Base-by-base conservation (phyloP, 2,113 vertebrate genomes). In the Sceloporus undulatus region DNA sequence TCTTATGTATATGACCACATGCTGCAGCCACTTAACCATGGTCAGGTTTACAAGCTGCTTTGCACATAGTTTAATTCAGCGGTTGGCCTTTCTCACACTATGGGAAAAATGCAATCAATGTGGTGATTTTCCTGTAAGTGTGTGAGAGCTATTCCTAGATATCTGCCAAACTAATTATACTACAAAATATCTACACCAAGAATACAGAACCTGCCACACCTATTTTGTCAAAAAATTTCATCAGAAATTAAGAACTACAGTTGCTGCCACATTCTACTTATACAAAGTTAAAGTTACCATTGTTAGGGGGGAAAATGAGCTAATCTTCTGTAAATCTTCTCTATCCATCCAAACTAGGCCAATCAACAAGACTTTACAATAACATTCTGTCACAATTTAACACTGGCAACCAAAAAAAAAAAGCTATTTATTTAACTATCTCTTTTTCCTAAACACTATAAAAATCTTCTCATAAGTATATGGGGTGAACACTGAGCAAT, bases 401-500 rank as follows among this genome's bases (percentile, higher is more conserved):
- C 48, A 56, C 78, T 80, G 34, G 68, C 23, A 79, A 79, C 13
- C 42, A 21, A 48, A 19, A 56, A 79, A 79, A 48, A 25, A 68
- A 8, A 42, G 52, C 2, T 23, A 27, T 13, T 71, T 48, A 48
- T 48, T 48, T 48, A 14, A 71, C 87, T 86, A 86, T 21, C 52
- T 59, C 18, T 80, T 89, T 92, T 92, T 85, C 66, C 21, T 73
- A 73, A 81, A 85, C 25, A 87, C 89, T 82, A 62, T 88, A 94
- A 56, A 93, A 83, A 82, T 5, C 9, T 38, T 91, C 73, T 92
- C 88, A 91, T 54, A 74, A 88, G 91, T 42, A 38, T 56, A 18
- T 68, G 38, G 52, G 78, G 90, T 87, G 90, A 88, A 93, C 89
- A 88, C 86, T 85, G 84, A 77, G 81, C 91, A 88, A 88, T 34